Percentiles rank a stretch among this genome's conserved stretches.
Evolutionary conservation across 2,113 vertebrate genomes (phyloP).

Genomic region (Tiliqua scincoides): DNA sequence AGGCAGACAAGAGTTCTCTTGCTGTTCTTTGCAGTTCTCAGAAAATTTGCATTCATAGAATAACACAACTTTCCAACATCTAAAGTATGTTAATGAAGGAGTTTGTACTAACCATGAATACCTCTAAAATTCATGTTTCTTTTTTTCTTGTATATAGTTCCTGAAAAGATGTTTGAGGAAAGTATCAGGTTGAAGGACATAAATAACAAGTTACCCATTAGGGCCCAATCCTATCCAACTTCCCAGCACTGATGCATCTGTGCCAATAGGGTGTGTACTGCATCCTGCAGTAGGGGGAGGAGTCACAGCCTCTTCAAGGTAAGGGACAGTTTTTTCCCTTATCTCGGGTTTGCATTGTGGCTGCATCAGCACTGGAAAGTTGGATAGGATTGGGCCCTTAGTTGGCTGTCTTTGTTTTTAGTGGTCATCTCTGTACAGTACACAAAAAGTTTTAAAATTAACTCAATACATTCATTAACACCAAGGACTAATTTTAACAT

Average conservation of each 20-base stretch:
- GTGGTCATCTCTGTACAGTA: neutral
- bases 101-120: neutral
- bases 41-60: neutral
- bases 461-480: neutral
- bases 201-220: neutral
- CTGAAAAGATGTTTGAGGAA: neutral
- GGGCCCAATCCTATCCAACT: too few relatives aligned
- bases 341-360: too few relatives aligned
- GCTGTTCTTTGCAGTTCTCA: neutral
- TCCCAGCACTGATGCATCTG: too few relatives aligned
- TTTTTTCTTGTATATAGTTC: constrained; percentile 5
- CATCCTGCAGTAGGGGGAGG: too few relatives aligned
- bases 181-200: neutral
- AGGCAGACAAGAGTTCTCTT: neutral
- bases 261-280: too few relatives aligned
- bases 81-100: neutral
- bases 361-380: too few relatives aligned
- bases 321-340: too few relatives aligned
- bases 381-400: too few relatives aligned
- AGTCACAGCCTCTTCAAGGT: too few relatives aligned
- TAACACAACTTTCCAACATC: neutral
- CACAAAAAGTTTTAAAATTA: neutral
- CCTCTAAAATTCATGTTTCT: neutral
- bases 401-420: neutral
- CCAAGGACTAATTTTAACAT: neutral